Evolutionary conservation across 64 coral and sea anemone genomes (phyloP).

Genomic region (Orbicella faveolata): DNA sequence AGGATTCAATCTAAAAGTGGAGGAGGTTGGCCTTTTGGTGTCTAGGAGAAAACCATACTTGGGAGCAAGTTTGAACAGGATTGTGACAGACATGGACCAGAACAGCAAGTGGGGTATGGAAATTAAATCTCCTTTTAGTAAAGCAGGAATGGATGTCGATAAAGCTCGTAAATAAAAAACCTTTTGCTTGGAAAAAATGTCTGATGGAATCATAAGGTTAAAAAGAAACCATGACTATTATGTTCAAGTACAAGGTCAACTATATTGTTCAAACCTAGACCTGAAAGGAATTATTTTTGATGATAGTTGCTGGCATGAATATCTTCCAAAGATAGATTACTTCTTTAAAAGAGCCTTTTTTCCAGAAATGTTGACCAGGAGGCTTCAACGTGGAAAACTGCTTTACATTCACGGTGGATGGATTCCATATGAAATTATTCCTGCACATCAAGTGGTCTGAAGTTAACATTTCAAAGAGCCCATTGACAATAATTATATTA

Average conservation of each 20-base stretch:
- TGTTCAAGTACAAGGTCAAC: no score
- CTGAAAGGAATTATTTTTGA: no score
- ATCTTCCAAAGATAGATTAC: no score
- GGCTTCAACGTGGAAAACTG: no score
- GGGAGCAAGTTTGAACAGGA: conserved; percentile 39
- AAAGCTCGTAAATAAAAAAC: conserved; percentile 39
- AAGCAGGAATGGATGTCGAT: conserved; percentile 25
- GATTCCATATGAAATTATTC: no score
- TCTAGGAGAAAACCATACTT: conserved; percentile 46
- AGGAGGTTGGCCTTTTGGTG: conserved; percentile 34
- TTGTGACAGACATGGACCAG: conserved; percentile 19
- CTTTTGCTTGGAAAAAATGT: conserved; percentile 16
- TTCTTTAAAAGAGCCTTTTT: no score
- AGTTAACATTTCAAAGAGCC: conserved; percentile 20
- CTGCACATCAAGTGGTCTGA: not conserved
- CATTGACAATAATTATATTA: conserved; percentile 5
- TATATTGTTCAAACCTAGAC: no score
- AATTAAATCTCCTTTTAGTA: conserved; percentile 31
- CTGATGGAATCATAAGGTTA: not conserved
- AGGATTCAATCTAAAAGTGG: conserved; percentile 5
- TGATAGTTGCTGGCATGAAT: no score
- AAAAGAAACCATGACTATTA: no score
- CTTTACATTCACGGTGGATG: no score
- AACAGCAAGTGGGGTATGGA: conserved; percentile 26
- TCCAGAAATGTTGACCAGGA: no score